These are phyloP conservation scores for Drosophila hydei DNA, from an alignment of 1,140 invertebrate genomes.

Conservation along the genomic window DNA sequence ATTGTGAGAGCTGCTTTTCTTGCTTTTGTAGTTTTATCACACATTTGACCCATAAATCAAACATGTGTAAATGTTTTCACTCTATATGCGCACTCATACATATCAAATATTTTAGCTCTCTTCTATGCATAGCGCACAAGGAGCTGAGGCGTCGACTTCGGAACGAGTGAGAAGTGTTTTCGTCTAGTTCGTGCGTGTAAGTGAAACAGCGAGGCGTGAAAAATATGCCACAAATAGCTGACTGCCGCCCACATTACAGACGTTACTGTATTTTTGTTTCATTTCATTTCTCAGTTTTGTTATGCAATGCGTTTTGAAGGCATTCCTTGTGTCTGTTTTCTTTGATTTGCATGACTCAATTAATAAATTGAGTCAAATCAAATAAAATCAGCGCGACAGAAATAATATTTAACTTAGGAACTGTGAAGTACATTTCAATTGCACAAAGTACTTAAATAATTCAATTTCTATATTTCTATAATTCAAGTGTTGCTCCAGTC, in stretches of 20 bases:
- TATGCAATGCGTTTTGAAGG: slow-evolving; percentile 66
- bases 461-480: too few relatives aligned
- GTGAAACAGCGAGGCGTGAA: slow-evolving; percentile 68
- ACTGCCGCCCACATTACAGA: slow-evolving; percentile 41
- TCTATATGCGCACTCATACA: slow-evolving; percentile 77
- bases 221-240: slow-evolving; percentile 79
- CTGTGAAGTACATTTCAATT: too few relatives aligned
- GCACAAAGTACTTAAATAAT: too few relatives aligned
- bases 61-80: slow-evolving; percentile 82
- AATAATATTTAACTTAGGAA: too few relatives aligned
- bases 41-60: slow-evolving; percentile 82
- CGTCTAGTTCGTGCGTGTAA: slow-evolving; percentile 65
- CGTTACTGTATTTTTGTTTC: slow-evolving; percentile 28
- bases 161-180: slow-evolving; percentile 20
- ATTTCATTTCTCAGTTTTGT: slow-evolving; percentile 9
- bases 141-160: slow-evolving; percentile 13
- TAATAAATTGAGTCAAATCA: background rate
- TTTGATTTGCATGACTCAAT: slow-evolving; percentile 67
- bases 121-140: slow-evolving; percentile 52
- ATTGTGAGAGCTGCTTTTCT: slow-evolving; percentile 36
- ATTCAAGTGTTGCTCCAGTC: background rate
- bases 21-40: slow-evolving; percentile 80
- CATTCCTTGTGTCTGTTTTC: slow-evolving; percentile 40
- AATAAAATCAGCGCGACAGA: background rate
- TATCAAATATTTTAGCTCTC: slow-evolving; percentile 66